Conservation (phyloP, 2,888 invertebrate species). For the Merodon equestris region DNA sequence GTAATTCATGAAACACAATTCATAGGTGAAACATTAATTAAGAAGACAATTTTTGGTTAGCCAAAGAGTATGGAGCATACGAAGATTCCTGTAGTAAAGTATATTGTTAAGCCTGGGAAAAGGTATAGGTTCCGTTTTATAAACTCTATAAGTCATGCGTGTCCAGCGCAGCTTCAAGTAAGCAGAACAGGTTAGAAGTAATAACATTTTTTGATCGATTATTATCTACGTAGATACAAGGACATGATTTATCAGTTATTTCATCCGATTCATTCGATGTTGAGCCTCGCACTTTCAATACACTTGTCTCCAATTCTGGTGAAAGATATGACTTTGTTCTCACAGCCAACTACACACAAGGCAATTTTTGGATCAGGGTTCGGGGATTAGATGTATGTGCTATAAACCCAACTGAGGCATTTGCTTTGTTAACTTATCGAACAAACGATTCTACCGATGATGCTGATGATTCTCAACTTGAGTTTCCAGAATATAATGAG, state of each 20-base stretch:
- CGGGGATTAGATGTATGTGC: constrained; percentile 71
- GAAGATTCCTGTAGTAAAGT: constrained; percentile 71
- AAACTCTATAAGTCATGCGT: constrained; percentile 74
- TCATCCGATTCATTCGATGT: constrained; percentile 75
- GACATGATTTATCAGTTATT: constrained; percentile 75
- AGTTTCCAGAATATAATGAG: constrained; percentile 61
- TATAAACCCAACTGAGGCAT: constrained; percentile 69
- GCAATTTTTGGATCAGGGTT: constrained; percentile 73
- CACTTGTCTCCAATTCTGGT: constrained; percentile 77
- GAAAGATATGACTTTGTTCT: constrained; percentile 80
- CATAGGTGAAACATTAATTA: background rate
- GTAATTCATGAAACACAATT: too few relatives aligned
- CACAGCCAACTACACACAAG: constrained; percentile 76
- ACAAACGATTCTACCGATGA: constrained; percentile 30
- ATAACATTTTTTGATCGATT: background rate
- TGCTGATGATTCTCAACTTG: constrained; percentile 44
- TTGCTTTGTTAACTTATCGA: constrained; percentile 72
- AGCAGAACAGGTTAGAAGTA: background rate
- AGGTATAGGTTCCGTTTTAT: constrained; percentile 77
- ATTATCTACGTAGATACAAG: constrained; percentile 70
- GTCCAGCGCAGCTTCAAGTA: constrained; percentile 75
- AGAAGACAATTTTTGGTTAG: constrained; percentile 2
- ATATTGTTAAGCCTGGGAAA: constrained; percentile 71
- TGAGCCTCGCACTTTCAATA: constrained; percentile 71
- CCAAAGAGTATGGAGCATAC: constrained; percentile 31